These are phyloP conservation scores for Caerostris darwini DNA, from an alignment of 1,140 invertebrate genomes.

Conservation along the genomic window DNA sequence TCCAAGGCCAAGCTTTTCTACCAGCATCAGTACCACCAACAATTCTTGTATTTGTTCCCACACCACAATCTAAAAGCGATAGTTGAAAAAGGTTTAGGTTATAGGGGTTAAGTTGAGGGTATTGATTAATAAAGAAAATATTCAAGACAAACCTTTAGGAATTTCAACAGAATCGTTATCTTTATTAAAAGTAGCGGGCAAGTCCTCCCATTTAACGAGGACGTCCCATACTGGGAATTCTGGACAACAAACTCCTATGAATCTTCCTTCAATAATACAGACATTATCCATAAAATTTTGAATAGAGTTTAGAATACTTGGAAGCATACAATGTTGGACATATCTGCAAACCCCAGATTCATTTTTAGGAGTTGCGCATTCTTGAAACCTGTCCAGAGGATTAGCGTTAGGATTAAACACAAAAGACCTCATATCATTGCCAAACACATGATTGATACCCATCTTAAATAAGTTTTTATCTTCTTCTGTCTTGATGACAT, in stretches of 20 bases:
- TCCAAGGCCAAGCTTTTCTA: slow-evolving; percentile 91
- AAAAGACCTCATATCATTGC: slow-evolving; percentile 37
- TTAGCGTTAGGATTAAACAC: slow-evolving; percentile 73
- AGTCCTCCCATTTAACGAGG: neutral
- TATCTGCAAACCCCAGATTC: slow-evolving; percentile 86
- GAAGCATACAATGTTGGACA: slow-evolving; percentile 85
- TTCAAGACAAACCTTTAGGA: neutral
- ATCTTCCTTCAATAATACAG: slow-evolving; percentile 85
- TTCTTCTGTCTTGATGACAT: neutral
- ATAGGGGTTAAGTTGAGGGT: neutral
- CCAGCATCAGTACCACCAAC: slow-evolving; percentile 86
- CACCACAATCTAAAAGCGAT: slow-evolving; percentile 55
- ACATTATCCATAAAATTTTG: slow-evolving; percentile 85
- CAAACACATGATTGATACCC: neutral
- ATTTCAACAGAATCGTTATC: neutral
- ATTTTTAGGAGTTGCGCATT: slow-evolving; percentile 85
- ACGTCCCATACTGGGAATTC: slow-evolving; percentile 80
- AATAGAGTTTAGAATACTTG: slow-evolving; percentile 84
- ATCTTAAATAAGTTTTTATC: neutral
- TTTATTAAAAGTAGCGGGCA: neutral
- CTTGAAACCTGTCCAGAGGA: slow-evolving; percentile 77
- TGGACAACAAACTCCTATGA: slow-evolving; percentile 86
- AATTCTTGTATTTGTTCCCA: slow-evolving; percentile 81
- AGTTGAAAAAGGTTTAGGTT: neutral
- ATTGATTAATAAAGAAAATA: neutral